These are phyloP conservation scores for Helogale parvula DNA, from an alignment of 2,113 vertebrate genomes.

Conservation along the genomic window DNA sequence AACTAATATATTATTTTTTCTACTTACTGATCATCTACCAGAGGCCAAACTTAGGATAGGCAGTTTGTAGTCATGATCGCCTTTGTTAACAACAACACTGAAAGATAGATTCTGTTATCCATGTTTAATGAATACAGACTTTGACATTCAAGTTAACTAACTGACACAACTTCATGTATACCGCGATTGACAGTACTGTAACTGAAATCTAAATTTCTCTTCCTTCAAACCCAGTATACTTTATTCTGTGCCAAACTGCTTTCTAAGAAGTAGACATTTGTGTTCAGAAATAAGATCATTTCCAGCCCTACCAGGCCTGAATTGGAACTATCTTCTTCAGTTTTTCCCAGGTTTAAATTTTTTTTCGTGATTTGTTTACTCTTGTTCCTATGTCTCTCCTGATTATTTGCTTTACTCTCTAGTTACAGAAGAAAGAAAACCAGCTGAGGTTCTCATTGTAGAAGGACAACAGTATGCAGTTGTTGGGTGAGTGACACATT, in stretches of 20 bases:
- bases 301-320: background rate
- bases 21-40: background rate
- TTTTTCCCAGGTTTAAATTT: slow-evolving; percentile 30
- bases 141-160: background rate
- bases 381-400: slow-evolving; percentile 39
- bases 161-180: background rate
- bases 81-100: background rate
- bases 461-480: slow-evolving; percentile 96
- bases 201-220: slow-evolving; percentile 15
- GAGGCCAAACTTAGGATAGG: background rate
- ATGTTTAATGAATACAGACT: slow-evolving; percentile 12
- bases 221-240: background rate
- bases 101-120: background rate
- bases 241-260: background rate
- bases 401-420: slow-evolving; percentile 69
- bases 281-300: slow-evolving; percentile 42
- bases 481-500: slow-evolving; percentile 90
- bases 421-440: slow-evolving; percentile 93
- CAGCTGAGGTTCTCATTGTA: slow-evolving; percentile 92
- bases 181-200: background rate
- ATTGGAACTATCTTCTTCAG: background rate
- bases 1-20: background rate
- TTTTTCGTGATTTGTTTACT: slow-evolving; percentile 29
- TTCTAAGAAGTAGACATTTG: background rate
- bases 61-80: background rate